phyloP scores from a whole-genome alignment of 2,797 vertebrate species.

The Dendrocincla tyrannina region DNA sequence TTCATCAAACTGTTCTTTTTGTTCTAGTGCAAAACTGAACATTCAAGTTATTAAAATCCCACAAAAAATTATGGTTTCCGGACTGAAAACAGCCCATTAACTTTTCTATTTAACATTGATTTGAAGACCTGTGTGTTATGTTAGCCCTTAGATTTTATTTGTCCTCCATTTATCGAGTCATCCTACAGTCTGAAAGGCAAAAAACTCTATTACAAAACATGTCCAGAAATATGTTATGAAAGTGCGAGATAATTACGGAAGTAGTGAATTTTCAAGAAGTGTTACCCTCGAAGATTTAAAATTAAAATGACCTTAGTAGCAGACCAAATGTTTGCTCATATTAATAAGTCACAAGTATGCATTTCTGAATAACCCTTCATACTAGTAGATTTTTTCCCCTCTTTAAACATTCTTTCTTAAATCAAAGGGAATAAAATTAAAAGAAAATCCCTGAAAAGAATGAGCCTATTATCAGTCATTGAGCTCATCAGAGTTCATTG shows the following conservation, averaged over 20 bases:
- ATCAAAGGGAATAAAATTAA: conserved; percentile 49
- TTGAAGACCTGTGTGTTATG: not conserved
- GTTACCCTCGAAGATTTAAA: conserved; percentile 34
- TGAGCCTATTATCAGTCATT: conserved; percentile 70
- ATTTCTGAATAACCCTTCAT: not conserved
- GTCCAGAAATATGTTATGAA: conserved; percentile 13
- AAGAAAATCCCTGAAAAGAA: conserved; percentile 63
- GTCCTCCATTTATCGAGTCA: not conserved
- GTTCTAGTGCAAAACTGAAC: not conserved
- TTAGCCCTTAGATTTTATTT: conserved; percentile 1
- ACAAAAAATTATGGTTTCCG: not conserved
- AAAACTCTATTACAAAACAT: conserved; percentile 26
- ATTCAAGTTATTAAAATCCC: not conserved
- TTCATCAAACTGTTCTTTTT: not conserved
- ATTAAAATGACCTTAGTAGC: conserved; percentile 40
- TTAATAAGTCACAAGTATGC: not conserved
- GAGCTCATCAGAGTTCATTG: conserved; percentile 73
- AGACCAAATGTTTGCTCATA: not conserved
- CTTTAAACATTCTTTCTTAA: conserved; percentile 19
- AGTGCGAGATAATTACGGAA: conserved; percentile 44
- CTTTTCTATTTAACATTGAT: not conserved
- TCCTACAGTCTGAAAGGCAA: not conserved
- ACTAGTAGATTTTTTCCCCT: not conserved
- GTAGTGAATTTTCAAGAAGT: conserved; percentile 38
- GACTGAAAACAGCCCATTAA: not conserved